These are phyloP conservation scores for Druon quercuslanigerum DNA, from an alignment of 1,140 invertebrate species.

Conservation along the genomic window DNA sequence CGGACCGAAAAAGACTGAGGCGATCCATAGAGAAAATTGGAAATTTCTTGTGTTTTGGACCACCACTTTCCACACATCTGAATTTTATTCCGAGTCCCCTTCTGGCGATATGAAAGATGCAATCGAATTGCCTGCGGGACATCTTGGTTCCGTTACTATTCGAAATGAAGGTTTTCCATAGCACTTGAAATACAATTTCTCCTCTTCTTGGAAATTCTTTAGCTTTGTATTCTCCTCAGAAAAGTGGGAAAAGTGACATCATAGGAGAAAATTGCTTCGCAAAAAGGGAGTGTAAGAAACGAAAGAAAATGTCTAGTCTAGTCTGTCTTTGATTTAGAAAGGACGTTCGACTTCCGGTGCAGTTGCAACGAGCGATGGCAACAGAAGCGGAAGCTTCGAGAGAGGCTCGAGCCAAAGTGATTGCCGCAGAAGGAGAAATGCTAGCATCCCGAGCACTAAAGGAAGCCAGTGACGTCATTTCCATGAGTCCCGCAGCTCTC, in stretches of 20 bases:
- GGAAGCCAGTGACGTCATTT: constrained; percentile 94
- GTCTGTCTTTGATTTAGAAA: constrained; percentile 80
- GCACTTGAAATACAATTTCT: background rate
- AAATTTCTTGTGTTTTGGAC: too few relatives aligned
- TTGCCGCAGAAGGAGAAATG: constrained; percentile 89
- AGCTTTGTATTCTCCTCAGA: background rate
- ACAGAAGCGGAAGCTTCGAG: constrained; percentile 91
- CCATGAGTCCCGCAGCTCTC: constrained; percentile 81
- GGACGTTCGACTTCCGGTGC: constrained; percentile 91
- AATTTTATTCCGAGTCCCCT: too few relatives aligned
- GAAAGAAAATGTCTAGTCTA: constrained; percentile 27
- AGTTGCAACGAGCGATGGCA: constrained; percentile 92
- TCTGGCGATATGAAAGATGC: too few relatives aligned
- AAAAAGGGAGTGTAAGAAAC: background rate
- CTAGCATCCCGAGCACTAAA: constrained; percentile 91
- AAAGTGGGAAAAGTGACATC: background rate
- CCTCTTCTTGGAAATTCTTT: background rate
- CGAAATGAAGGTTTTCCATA: background rate
- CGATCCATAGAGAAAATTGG: too few relatives aligned
- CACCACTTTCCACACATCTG: too few relatives aligned
- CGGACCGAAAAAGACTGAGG: too few relatives aligned
- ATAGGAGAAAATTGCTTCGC: background rate
- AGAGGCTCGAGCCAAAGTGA: constrained; percentile 84
- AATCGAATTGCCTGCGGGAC: too few relatives aligned
- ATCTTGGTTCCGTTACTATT: too few relatives aligned